phyloP scores from a whole-genome alignment of 1,140 invertebrate species.

The Gryon sp. region DNA sequence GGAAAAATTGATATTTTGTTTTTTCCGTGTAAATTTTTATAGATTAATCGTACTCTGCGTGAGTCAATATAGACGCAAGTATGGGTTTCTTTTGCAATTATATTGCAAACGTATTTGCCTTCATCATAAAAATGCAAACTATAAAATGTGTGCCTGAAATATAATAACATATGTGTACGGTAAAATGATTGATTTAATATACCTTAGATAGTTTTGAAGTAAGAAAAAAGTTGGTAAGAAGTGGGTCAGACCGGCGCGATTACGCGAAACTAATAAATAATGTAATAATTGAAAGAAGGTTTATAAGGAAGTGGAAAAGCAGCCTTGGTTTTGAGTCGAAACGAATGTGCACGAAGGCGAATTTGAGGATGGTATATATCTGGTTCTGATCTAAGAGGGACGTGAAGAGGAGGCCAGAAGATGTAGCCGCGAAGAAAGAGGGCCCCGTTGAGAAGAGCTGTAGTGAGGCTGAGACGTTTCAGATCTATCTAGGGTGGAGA shows the following conservation, averaged over 20 bases:
- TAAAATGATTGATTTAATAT: too few species aligned
- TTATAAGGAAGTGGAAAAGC: constrained; percentile 25
- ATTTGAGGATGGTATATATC: constrained; percentile 60
- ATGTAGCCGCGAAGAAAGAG: constrained; percentile 65
- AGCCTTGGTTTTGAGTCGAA: constrained; percentile 53
- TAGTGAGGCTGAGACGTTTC: constrained; percentile 75
- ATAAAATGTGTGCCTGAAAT: too few species aligned
- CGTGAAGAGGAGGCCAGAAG: constrained; percentile 31
- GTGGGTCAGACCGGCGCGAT: constrained; percentile 51
- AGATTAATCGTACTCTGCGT: too few species aligned
- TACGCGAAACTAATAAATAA: constrained; percentile 57
- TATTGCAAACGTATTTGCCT: too few species aligned
- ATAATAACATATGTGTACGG: too few species aligned
- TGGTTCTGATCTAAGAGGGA: constrained; percentile 24
- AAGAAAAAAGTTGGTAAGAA: constrained; percentile 18
- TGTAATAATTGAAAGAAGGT: constrained; percentile 57
- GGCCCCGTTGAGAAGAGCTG: constrained; percentile 59
- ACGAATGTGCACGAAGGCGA: constrained; percentile 48
- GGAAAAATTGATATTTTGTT: too few species aligned
- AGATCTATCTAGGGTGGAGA: constrained; percentile 79
- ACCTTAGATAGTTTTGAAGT: too few species aligned
- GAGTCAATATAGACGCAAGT: too few species aligned
- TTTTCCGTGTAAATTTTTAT: too few species aligned
- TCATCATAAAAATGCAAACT: too few species aligned
- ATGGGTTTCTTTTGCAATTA: too few species aligned